Base-by-base conservation (phyloP, 2,888 invertebrate genomes). In the Tenthredo mesomela region DNA sequence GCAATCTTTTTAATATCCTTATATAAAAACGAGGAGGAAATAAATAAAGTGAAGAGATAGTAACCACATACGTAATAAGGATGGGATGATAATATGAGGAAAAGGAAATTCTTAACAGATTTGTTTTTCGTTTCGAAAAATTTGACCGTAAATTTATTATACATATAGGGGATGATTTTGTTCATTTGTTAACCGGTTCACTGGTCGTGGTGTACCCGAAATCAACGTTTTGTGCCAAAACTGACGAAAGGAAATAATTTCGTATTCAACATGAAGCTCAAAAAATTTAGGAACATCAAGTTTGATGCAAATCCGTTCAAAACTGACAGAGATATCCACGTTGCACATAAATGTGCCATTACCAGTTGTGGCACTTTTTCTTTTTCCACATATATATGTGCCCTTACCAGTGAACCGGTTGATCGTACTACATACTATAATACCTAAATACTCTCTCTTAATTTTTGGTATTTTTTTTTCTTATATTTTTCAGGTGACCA, bases 401-500 rank as follows among this genome's bases (percentile, higher is more conserved):
- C n/a, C n/a, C n/a, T n/a, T n/a, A n/a, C n/a, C n/a, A n/a, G n/a
- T n/a, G n/a, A n/a, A n/a, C n/a, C n/a, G n/a, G n/a, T n/a, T n/a
- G n/a, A n/a, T n/a, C n/a, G n/a, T n/a, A n/a, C n/a, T 29, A 29
- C 29, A 29, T 29, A 58, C 21, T 58, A 21, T n/a, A n/a, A 5
- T 7, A 4, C 0, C 58, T 58, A 37, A 7, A 37, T 33, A 33
- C 1, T 33, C 58, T 4, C 12, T 15, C 15, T 4, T 15, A 61
- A 61, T 25, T 12, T 25, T 0, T 12, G 25, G 12, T 61, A 61
- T 25, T 25, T n/a, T 2, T 86, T 1, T 33, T 50, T 85, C 21
- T 75, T 37, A 37, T 37, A 37, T 37, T 75, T 83, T 82, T 29
- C 87, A 92, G 92, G 91, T 92, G 91, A 88, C 88, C 88, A 87